Base-by-base conservation (phyloP, 2,113 vertebrate genomes). In the Hypocryptadius cinnamomeus region DNA sequence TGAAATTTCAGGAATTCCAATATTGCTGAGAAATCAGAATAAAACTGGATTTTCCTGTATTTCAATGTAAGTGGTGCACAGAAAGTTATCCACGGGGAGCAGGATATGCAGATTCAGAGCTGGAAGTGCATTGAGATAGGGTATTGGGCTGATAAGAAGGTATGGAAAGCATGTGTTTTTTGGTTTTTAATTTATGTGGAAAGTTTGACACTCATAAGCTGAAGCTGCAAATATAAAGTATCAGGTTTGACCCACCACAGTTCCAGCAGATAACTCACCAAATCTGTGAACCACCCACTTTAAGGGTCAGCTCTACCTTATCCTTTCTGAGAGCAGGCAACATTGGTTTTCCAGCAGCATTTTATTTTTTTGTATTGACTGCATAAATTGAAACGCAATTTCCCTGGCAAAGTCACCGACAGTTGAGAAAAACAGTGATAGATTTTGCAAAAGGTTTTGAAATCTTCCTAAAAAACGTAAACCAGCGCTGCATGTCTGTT, bases 161-260 rank as follows among this genome's bases (percentile, higher is more conserved):
- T 30, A 42, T n/a, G 4, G 25, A 68, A 86, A 81, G 4, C 4
- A 16, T 7, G 10, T 5, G 30, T 56, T 69, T 73, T 18, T 21
- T 61, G 30, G 14, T 7, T 61, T 79, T 91, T 51, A 59, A 71
- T 79, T 73, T 10, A 7, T 15, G 8, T 33, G 50, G 31, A 24
- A 86, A 53, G 16, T 25, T 59, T 0, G 3, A 40, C 11, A 17
- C 18, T 50, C 0, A 0, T n/a, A 57, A 81, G 19, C 42, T 71
- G 15, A 81, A 64, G 25, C n/a, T 74, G n/a, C 17, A 48, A 5
- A 30, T 74, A 31, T 35, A 37, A 51, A 63, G 5, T 71, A 30
- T 4, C 5, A 12, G 0, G 0, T n/a, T 9, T 18, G 37, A 48
- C 31, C n/a, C 23, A 7, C 24, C 16, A 68, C 65, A 51, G n/a